phyloP scores from a whole-genome alignment of 2,113 vertebrate genomes.

The Pelmatolapia mariae region DNA sequence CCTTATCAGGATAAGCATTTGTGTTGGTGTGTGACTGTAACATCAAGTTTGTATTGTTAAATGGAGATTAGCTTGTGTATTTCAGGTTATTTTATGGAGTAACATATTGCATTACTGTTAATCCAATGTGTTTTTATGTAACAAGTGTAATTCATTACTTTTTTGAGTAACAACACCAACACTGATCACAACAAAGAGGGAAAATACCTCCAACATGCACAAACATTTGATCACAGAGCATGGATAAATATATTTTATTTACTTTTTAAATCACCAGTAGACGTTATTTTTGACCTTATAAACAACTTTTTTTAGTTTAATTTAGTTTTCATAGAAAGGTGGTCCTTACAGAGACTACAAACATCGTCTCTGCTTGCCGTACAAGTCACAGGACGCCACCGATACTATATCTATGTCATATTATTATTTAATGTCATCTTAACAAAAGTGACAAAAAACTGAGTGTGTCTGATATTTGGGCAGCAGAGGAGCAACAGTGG shows the following conservation, averaged over 20 bases:
- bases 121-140: not conserved
- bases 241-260: not conserved
- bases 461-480: accelerated
- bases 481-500: accelerated
- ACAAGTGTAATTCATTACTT: not conserved
- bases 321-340: not conserved
- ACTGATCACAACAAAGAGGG: not conserved
- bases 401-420: no score
- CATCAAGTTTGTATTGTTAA: not conserved
- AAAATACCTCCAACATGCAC: not conserved
- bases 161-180: not conserved
- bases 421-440: no score
- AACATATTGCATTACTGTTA: not conserved
- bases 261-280: not conserved
- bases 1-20: accelerated
- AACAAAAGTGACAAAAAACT: accelerated
- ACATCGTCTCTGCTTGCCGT: no score
- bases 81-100: not conserved
- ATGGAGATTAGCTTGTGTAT: not conserved
- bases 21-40: not conserved
- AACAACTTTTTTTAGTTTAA: not conserved
- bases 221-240: not conserved
- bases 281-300: not conserved
- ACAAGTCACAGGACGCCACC: no score
- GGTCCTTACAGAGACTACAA: no score